Evolutionary conservation across 2,797 vertebrate genomes (phyloP).

Genomic region (Poliocrania exsul): DNA sequence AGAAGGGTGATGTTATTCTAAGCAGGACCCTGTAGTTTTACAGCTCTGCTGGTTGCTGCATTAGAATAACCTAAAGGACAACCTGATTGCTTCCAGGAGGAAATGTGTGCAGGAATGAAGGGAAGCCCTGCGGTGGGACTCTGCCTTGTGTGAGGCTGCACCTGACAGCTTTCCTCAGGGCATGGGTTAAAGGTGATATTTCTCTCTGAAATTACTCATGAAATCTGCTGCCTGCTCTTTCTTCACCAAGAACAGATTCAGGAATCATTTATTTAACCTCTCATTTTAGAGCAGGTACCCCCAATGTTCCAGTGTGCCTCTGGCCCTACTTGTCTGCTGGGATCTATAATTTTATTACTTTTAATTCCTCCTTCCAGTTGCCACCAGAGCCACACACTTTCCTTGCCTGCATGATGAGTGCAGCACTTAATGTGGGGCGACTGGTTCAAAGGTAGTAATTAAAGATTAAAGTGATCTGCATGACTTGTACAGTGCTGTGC

Average conservation of each 20-base stretch:
- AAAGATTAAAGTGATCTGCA: background rate
- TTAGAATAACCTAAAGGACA: background rate
- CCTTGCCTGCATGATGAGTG: background rate
- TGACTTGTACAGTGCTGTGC: background rate
- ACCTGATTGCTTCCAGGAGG: background rate
- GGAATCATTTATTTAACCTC: background rate
- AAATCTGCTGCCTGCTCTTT: background rate
- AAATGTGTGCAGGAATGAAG: background rate
- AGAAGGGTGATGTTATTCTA: background rate
- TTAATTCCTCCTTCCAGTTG: background rate
- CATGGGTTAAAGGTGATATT: background rate
- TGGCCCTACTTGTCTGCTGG: background rate
- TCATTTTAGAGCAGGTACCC: background rate
- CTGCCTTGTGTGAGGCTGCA: background rate
- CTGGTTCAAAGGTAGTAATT: background rate
- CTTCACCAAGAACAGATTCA: background rate
- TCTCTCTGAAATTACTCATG: background rate
- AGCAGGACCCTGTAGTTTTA: background rate
- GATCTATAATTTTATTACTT: background rate
- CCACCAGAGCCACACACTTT: background rate
- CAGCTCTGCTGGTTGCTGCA: background rate
- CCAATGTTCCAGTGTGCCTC: background rate
- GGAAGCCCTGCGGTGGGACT: background rate
- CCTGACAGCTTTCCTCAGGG: background rate
- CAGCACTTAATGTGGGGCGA: background rate